These are phyloP conservation scores for Pachypsylla venusta DNA, from an alignment of 1,140 invertebrate species.

Conservation along the genomic window DNA sequence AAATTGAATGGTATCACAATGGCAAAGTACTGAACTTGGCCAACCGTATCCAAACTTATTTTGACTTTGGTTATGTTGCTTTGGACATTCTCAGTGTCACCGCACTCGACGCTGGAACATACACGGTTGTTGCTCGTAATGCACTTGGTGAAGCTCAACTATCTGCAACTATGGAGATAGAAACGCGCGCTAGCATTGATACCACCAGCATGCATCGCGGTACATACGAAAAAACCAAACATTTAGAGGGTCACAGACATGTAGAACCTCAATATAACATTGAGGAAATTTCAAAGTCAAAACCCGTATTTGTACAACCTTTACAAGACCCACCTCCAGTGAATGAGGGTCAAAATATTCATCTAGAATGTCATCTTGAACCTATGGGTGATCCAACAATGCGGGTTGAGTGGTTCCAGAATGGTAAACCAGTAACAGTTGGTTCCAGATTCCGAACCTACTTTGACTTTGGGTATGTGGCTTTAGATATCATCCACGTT, in stretches of 20 bases:
- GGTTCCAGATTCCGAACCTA: conserved; percentile 88
- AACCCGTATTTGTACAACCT: conserved; percentile 76
- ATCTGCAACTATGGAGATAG: conserved; percentile 65
- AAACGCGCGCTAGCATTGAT: conserved; percentile 72
- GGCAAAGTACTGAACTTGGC: conserved; percentile 66
- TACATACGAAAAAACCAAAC: conserved; percentile 71
- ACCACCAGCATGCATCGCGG: conserved; percentile 72
- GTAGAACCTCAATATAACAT: conserved; percentile 75
- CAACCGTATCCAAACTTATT: conserved; percentile 77
- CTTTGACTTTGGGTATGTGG: conserved; percentile 86
- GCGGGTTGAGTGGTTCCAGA: conserved; percentile 90
- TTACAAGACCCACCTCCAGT: conserved; percentile 65
- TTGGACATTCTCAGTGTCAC: conserved; percentile 81
- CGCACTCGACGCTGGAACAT: conserved; percentile 68
- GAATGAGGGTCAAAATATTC: conserved; percentile 79
- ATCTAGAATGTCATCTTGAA: conserved; percentile 75
- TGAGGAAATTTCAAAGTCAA: conserved; percentile 85
- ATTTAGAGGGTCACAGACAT: conserved; percentile 70
- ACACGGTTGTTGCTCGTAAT: conserved; percentile 79
- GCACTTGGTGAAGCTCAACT: conserved; percentile 67
- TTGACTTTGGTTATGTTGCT: conserved; percentile 90
- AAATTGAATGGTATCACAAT: conserved; percentile 82
- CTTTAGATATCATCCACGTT: conserved; percentile 74
- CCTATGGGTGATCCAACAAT: conserved; percentile 92
- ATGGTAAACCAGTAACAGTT: conserved; percentile 71